Conservation (phyloP, 2,888 invertebrate species). For the Tigriopus californicus region DNA sequence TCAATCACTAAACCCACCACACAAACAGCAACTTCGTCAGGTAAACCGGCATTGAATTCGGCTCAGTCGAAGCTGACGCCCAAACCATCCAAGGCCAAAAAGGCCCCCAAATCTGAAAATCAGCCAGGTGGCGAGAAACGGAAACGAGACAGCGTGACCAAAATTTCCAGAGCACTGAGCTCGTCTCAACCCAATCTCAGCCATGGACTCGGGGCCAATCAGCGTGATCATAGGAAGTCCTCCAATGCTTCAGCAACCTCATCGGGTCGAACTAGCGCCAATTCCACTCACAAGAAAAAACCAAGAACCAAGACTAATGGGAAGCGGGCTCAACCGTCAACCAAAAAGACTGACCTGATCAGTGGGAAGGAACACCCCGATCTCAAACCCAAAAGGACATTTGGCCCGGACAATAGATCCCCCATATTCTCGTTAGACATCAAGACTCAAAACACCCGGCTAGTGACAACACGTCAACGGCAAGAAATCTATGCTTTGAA, state of each 20-base stretch:
- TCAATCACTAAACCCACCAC: too few relatives aligned
- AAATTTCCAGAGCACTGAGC: too few relatives aligned
- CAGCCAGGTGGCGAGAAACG: too few relatives aligned
- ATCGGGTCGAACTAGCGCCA: not conserved
- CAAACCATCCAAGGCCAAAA: too few relatives aligned
- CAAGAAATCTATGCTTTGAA: constrained; percentile 10
- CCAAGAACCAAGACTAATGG: not conserved
- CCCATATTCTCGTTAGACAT: constrained; percentile 5
- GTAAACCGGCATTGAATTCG: too few relatives aligned
- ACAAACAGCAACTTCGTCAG: too few relatives aligned
- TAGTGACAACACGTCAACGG: constrained; percentile 3
- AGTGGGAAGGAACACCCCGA: not conserved
- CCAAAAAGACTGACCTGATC: not conserved
- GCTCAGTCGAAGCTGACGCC: too few relatives aligned
- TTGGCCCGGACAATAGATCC: not conserved
- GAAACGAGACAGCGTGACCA: too few relatives aligned
- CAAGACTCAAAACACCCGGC: not conserved
- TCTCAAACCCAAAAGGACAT: not conserved
- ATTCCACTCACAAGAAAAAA: not conserved
- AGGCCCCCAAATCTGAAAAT: too few relatives aligned
- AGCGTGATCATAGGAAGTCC: too few relatives aligned
- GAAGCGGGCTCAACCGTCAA: not conserved
- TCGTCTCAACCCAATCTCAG: too few relatives aligned
- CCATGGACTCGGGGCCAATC: too few relatives aligned
- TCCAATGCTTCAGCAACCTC: not conserved